A percentile compares a stretch with the other conserved stretches of the same genome.
Conservation (phyloP, 2,797 vertebrate species). For the Cuculus canorus region DNA sequence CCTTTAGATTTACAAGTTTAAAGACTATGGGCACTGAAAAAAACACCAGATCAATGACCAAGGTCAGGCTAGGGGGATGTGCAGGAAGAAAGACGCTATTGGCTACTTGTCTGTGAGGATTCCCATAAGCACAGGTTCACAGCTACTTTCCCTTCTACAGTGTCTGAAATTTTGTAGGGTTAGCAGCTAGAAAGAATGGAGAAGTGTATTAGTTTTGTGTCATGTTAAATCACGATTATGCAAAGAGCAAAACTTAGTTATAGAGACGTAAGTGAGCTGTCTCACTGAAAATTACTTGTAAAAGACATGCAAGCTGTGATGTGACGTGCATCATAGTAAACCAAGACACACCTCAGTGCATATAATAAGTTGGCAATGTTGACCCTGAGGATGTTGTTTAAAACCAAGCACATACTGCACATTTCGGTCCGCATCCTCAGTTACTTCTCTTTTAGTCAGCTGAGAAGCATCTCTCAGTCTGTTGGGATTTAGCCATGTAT, state of each 20-base stretch:
- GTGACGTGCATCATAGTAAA: not conserved
- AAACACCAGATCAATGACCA: not conserved
- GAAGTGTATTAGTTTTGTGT: not conserved
- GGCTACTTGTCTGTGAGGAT: not conserved
- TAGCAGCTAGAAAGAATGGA: not conserved
- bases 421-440: not conserved
- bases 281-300: not conserved
- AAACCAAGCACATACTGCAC: not conserved
- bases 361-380: not conserved
- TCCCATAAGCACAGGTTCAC: not conserved
- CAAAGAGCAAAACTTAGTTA: not conserved
- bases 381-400: not conserved
- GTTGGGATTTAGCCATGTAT: not conserved
- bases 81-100: not conserved
- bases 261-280: not conserved
- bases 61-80: not conserved
- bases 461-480: not conserved
- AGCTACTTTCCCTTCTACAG: not conserved
- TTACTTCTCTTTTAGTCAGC: not conserved
- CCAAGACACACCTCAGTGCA: not conserved
- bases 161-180: not conserved
- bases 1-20: not conserved
- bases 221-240: not conserved
- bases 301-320: not conserved
- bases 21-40: not conserved